Percentiles rank a stretch among this genome's conserved stretches.
Evolutionary conservation across 2,797 vertebrate genomes (phyloP).

Genomic region (Neosilurus mollespiculum): DNA sequence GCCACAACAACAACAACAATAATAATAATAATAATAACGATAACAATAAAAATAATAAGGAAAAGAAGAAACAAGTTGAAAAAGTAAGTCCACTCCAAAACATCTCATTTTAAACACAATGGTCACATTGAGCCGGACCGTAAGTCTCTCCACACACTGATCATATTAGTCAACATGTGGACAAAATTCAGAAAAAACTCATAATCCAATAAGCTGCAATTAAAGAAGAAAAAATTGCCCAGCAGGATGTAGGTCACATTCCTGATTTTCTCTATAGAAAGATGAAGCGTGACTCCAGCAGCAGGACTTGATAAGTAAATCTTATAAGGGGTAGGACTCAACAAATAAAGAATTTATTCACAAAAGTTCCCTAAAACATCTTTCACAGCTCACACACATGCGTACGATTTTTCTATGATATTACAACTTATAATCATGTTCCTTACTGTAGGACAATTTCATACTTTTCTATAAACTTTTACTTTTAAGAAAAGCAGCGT

Average conservation of each 20-base stretch:
- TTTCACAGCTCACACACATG: not conserved
- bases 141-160: slow-evolving; percentile 9
- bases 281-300: not conserved
- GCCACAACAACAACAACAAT: too few relatives aligned
- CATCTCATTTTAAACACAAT: not conserved
- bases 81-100: not conserved
- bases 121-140: slow-evolving; percentile 12
- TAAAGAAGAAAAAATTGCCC: not conserved
- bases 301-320: not conserved
- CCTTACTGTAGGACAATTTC: not conserved
- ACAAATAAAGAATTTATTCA: too few relatives aligned
- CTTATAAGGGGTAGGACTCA: not conserved
- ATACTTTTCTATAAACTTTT: not conserved
- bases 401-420: not conserved
- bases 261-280: not conserved
- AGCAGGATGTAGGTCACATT: slow-evolving; percentile 23
- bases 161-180: not conserved
- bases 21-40: too few relatives aligned
- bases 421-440: not conserved
- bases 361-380: not conserved
- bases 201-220: slow-evolving; percentile 37
- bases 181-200: not conserved
- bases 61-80: not conserved
- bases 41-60: too few relatives aligned
- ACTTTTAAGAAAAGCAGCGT: not conserved